These are phyloP conservation scores for Acomys russatus DNA, from an alignment of 2,797 vertebrate species.

Conservation along the genomic window DNA sequence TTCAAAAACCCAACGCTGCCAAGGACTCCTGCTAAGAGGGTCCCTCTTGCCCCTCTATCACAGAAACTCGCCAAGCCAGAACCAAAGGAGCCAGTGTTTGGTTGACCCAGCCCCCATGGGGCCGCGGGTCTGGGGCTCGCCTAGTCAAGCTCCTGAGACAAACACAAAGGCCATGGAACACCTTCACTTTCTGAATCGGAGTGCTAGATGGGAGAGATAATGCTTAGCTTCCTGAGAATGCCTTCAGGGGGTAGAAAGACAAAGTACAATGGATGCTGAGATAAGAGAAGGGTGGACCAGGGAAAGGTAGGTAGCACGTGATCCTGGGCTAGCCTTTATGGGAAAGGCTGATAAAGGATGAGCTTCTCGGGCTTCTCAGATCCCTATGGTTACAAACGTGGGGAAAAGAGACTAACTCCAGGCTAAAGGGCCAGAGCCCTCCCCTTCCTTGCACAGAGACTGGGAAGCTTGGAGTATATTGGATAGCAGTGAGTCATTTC, in stretches of 20 bases:
- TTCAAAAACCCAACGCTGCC: background rate
- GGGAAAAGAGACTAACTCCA: background rate
- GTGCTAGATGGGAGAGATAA: background rate
- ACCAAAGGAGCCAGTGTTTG: background rate
- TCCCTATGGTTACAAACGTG: background rate
- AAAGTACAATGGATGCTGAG: background rate
- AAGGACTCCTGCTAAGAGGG: background rate
- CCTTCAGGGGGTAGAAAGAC: background rate
- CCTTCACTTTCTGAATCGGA: conserved; percentile 18
- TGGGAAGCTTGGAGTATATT: background rate
- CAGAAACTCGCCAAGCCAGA: background rate
- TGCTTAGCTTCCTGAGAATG: background rate
- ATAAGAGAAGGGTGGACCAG: background rate
- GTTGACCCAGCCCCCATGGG: background rate
- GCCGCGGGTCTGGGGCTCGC: background rate
- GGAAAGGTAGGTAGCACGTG: background rate
- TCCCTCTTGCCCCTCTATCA: background rate
- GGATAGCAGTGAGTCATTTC: background rate
- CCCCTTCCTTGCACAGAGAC: background rate
- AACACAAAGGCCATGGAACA: background rate
- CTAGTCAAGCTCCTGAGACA: background rate
- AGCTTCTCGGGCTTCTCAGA: background rate
- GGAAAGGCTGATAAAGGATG: conserved; percentile 8
- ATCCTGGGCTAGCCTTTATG: background rate
- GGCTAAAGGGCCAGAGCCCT: background rate